Percentiles rank a stretch among this genome's conserved stretches.
Evolutionary conservation across 2,113 vertebrate genomes (phyloP).

Genomic region (Junco hyemalis): DNA sequence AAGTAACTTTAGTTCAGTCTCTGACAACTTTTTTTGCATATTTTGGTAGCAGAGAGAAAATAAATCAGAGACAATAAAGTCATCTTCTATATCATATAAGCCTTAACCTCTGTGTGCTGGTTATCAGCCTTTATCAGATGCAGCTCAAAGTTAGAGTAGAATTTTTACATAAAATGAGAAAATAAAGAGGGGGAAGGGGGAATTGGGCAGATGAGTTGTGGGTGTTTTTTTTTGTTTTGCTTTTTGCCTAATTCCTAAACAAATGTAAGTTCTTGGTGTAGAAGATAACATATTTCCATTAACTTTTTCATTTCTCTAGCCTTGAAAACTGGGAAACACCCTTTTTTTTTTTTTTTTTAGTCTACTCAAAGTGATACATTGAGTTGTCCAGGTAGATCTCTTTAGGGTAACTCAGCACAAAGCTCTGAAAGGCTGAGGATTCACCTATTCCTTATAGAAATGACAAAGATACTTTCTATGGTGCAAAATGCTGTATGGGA

Average conservation of each 20-base stretch:
- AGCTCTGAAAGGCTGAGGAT: not conserved
- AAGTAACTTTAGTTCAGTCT: not conserved
- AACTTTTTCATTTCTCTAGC: not conserved
- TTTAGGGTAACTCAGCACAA: not conserved
- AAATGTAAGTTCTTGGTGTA: not conserved
- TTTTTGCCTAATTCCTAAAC: not conserved
- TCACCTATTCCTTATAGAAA: not conserved
- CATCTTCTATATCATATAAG: not conserved
- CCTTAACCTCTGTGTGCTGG: not conserved
- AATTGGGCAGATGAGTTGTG: not conserved
- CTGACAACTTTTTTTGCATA: not conserved
- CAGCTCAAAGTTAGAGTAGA: not conserved
- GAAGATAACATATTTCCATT: not conserved
- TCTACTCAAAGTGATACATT: not conserved
- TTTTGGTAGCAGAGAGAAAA: not conserved
- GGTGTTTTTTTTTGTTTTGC: not conserved
- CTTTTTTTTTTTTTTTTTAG: not conserved
- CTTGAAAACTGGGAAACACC: not conserved
- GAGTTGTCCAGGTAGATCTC: accelerated
- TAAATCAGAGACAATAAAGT: not conserved
- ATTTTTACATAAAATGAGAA: not conserved
- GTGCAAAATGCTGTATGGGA: not conserved
- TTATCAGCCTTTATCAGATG: not conserved
- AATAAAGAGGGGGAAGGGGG: accelerated
- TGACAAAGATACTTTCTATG: accelerated